Conservation (phyloP, 1,140 invertebrate species). For the Leucophenga varia region DNA sequence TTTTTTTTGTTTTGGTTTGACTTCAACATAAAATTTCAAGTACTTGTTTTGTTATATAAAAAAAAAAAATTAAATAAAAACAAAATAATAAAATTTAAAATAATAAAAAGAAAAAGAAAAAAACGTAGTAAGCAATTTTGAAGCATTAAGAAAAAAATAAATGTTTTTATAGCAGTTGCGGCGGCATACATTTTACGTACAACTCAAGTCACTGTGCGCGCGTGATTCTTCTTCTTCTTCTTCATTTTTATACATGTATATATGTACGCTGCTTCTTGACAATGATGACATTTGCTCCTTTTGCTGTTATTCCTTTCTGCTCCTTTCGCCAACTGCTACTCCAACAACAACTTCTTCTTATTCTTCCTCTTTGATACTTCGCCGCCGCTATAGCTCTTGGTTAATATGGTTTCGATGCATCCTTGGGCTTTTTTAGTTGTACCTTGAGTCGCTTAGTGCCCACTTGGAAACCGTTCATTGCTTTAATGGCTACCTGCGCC, state of each 20-base stretch:
- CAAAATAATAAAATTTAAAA: not conserved
- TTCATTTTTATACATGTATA: conserved; percentile 14
- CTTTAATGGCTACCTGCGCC: conserved; percentile 92
- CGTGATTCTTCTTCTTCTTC: conserved; percentile 23
- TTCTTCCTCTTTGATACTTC: not conserved
- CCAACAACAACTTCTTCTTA: not conserved
- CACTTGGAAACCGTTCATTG: conserved; percentile 98
- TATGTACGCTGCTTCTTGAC: not conserved
- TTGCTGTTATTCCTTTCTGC: conserved; percentile 4
- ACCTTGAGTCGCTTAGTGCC: conserved; percentile 97
- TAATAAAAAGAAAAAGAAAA: not conserved
- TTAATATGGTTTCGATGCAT: conserved; percentile 82
- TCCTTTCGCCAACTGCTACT: not conserved
- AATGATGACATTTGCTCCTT: not conserved
- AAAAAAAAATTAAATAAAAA: not conserved
- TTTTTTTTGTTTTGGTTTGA: conserved; percentile 18
- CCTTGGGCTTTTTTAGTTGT: conserved; percentile 94
- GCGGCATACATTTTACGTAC: too few relatives aligned
- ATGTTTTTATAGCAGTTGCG: too few relatives aligned
- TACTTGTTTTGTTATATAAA: not conserved
- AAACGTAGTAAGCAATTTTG: not conserved
- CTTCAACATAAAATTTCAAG: not conserved
- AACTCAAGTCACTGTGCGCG: too few relatives aligned
- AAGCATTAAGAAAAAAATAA: too few relatives aligned
- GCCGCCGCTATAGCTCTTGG: not conserved